Evolutionary conservation across 2,797 vertebrate species (phyloP), one percentile per base, ranked within the genome.

Genomic region (Bryconaethiops microstoma): DNA sequence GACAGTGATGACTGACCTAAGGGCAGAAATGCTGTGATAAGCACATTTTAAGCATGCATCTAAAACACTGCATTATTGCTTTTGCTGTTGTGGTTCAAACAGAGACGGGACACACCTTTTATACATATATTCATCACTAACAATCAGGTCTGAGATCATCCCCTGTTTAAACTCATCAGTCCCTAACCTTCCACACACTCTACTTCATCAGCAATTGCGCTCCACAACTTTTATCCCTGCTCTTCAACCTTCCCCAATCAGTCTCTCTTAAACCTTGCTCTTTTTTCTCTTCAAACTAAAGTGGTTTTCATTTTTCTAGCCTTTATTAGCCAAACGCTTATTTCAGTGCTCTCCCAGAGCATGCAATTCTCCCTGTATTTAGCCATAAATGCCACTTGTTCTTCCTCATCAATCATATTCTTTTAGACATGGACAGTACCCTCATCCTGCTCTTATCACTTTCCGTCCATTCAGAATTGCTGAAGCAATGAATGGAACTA

Each of bases 1-100:
- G 40, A 45, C 82, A 63, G 54, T 76, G 59, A 85, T 85, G 79
- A 80, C 82, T 83, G 35, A 55, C 74, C 67, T 76, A 16, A 9
- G 10, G 40, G 81, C 64, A 35, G 7, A 29, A 82, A 39, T 81
- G 81, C 82, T 81, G 79, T 54, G 54, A 78, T 78, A 80, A 86
- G 77, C 77, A 65, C 74, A 82, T 86, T 88, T 80, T 79, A 79
- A 77, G 76, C 73, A 71, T 79, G 55, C 52, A 77, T 69, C 55
- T 76, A 76, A 80, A 83, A 78, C 78, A 79, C 67, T 80, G 63
- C 8, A 60, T 76, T 74, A 57, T 50, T 39, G 54, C 16, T 16
- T 19, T 75, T 54, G 29, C 81, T 23, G 2, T 52, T 81, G 48
- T 39, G 39, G 39, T 65, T 52, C 39, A 35, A 21, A 19, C 21